Evolutionary conservation across 2,113 vertebrate genomes (phyloP).

Genomic region (Ammospiza nelsoni): DNA sequence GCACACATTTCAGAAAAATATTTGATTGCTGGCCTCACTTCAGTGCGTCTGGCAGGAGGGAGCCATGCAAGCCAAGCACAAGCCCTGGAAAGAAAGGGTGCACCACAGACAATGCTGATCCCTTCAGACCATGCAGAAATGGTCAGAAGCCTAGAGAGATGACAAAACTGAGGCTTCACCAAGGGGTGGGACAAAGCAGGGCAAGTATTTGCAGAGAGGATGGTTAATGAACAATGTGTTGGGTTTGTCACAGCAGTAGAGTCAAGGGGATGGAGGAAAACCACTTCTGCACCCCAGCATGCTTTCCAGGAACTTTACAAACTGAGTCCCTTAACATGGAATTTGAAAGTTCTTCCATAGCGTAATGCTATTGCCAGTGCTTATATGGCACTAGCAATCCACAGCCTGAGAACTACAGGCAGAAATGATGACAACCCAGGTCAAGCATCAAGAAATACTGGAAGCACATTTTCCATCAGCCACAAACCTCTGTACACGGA

Average conservation of each 20-base stretch:
- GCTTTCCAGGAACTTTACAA: background rate
- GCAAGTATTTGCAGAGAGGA: background rate
- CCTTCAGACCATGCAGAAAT: background rate
- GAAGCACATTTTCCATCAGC: background rate
- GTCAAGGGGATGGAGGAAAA: background rate
- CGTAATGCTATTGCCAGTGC: background rate
- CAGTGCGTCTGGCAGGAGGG: background rate
- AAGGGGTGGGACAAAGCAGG: background rate
- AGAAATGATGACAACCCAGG: background rate
- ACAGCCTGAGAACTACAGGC: background rate
- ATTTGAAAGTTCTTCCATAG: background rate
- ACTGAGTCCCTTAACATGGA: background rate
- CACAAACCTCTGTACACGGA: background rate
- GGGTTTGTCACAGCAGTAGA: background rate
- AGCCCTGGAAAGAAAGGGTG: background rate
- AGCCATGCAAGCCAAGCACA: background rate
- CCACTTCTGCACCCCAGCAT: fast-evolving
- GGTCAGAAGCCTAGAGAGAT: background rate
- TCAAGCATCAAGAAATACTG: background rate
- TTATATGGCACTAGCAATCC: background rate
- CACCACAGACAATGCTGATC: background rate
- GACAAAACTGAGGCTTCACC: background rate
- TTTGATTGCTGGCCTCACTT: background rate
- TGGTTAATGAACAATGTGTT: background rate
- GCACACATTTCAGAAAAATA: background rate